Conservation (phyloP, 1,140 invertebrate genomes). For the Hyles vespertilio region DNA sequence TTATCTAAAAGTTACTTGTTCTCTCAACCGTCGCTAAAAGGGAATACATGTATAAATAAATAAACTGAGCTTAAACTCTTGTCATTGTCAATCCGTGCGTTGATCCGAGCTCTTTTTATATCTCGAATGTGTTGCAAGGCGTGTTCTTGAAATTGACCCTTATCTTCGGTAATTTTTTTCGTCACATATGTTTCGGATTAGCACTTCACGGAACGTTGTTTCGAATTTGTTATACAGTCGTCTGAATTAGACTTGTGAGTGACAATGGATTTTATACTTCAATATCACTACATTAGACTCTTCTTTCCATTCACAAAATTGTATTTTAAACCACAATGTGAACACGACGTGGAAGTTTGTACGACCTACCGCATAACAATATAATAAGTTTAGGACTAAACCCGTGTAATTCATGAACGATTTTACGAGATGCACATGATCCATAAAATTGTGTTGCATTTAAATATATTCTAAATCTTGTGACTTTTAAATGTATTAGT, state of each 20-base stretch:
- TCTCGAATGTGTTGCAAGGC: constrained; percentile 35
- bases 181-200: constrained; percentile 71
- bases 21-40: constrained; percentile 62
- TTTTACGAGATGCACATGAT: constrained; percentile 44
- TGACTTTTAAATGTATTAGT: no score
- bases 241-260: not conserved
- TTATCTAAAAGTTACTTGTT: constrained; percentile 70
- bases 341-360: constrained; percentile 10
- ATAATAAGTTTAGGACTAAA: constrained; percentile 57
- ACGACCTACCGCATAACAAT: constrained; percentile 66
- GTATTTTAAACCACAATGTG: no score
- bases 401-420: constrained; percentile 53
- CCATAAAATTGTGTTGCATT: constrained; percentile 29
- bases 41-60: constrained; percentile 72
- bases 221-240: constrained; percentile 34
- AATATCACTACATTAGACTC: not conserved
- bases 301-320: not conserved
- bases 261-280: no score
- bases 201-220: constrained; percentile 58
- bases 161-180: constrained; percentile 64
- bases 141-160: constrained; percentile 65
- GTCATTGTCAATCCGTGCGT: constrained; percentile 67
- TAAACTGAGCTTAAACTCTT: constrained; percentile 65
- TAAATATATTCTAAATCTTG: constrained; percentile 21
- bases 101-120: constrained; percentile 67